Base-by-base conservation (phyloP, 2,113 vertebrate genomes). In the Phrynosoma platyrhinos region DNA sequence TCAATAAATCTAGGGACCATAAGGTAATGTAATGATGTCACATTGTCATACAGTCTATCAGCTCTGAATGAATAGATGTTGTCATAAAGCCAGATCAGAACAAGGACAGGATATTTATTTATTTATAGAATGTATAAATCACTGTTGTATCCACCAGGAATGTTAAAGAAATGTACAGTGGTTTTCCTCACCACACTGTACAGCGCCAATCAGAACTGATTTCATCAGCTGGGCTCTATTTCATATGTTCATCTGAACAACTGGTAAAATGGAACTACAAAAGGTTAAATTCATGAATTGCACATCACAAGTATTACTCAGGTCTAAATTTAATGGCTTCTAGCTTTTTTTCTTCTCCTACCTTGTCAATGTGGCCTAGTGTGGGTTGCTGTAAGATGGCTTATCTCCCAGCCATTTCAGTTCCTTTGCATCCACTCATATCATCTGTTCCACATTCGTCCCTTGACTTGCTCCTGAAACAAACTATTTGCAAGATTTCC, bases 51-150 rank as follows among this genome's bases (percentile, higher is more conserved):
- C 52, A n/a, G 16, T 16, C 52, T n/a, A 58, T 52, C 78, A 79
- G 2, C n/a, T 79, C 55, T 79, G 52, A 55, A 79, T 58, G n/a
- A 27, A 78, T 78, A 27, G 76, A 78, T 78, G 47, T 27, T 78
- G 12, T 27, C 47, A 78, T 78, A 78, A 78, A 78, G 76, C 47
- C 76, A 78, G 52, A 78, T 78, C 52, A 78, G 76, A 78, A 78
- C 52, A 27, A 52, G 47, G 47, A 16, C 4, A 47, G 4, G 42
- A 47, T 47, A 47, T 4, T 4, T 6, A 47, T 47, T 47, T 47
- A 78, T 78, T 40, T 78, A 78, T 78, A 78, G 47, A 47, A 47
- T 47, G 5, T 47, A 47, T 47, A 47, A 47, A 47, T 47, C 47
- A 47, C 7, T 5, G 47, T 47, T 47, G 5, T 47, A 7, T 47